Percentiles rank a stretch among this genome's conserved stretches.
Evolutionary conservation across 1,140 invertebrate species (phyloP).

Genomic region (Drosophila eugracilis): DNA sequence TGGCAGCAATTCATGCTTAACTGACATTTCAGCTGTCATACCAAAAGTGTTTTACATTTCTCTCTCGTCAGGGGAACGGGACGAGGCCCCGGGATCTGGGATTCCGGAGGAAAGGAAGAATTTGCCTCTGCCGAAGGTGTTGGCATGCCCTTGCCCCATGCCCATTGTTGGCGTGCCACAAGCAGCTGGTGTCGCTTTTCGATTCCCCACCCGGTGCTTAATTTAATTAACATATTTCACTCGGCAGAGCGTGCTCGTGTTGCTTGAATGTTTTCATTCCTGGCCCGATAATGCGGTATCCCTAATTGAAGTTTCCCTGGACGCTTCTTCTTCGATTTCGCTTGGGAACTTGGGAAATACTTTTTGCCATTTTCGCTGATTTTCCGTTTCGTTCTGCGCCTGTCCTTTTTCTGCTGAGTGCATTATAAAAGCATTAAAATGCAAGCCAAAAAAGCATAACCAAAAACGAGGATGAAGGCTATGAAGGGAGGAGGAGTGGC

Average conservation of each 20-base stretch:
- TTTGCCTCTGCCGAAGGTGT: constrained; percentile 47
- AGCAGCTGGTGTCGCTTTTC: constrained; percentile 73
- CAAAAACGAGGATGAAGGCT: neutral
- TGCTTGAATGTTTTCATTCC: constrained; percentile 40
- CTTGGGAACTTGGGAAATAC: constrained; percentile 1
- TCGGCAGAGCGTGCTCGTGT: constrained; percentile 7
- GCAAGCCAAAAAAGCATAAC: constrained; percentile 49
- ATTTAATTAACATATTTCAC: constrained; percentile 73
- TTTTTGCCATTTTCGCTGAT: constrained; percentile 37
- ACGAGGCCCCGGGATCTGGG: too few relatives aligned
- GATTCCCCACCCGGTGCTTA: constrained; percentile 22
- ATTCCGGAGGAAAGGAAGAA: constrained; percentile 16
- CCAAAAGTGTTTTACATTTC: constrained; percentile 80
- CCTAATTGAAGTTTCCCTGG: constrained; percentile 28
- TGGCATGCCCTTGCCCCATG: constrained; percentile 56
- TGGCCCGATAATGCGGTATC: neutral
- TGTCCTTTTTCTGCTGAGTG: constrained; percentile 55
- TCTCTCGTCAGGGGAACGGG: constrained; percentile 34
- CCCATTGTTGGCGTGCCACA: constrained; percentile 77
- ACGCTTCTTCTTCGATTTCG: constrained; percentile 19
- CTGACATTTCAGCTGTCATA: constrained; percentile 81
- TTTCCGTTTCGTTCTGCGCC: constrained; percentile 25
- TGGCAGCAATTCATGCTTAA: constrained; percentile 70
- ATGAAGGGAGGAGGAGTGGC: neutral
- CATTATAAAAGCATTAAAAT: constrained; percentile 80